These are phyloP conservation scores for Pocillopora verrucosa DNA, from an alignment of 64 coral and sea anemone species.

Conservation along the genomic window DNA sequence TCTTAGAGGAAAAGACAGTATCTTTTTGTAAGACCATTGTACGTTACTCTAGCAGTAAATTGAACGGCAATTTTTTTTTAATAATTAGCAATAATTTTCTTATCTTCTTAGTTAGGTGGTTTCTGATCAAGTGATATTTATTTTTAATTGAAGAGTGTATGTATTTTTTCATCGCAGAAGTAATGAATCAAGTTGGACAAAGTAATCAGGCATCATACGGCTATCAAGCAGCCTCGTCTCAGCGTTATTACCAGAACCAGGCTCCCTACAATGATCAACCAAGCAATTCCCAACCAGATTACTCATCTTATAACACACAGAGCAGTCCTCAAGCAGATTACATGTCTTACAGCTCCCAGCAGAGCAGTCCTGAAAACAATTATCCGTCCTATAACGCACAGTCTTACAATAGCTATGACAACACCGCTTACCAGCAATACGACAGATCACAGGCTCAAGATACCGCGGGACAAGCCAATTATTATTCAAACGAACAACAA, in stretches of 20 bases:
- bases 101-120: no score
- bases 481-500: slow-evolving; percentile 14
- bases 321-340: not conserved
- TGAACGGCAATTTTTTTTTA: no score
- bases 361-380: not conserved
- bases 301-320: slow-evolving; percentile 10
- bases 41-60: no score
- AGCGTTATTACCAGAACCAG: not conserved
- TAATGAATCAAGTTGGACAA: not conserved
- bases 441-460: slow-evolving; percentile 1
- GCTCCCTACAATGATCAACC: slow-evolving; percentile 1
- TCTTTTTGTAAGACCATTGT: no score
- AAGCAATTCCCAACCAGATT: not conserved
- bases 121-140: no score
- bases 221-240: slow-evolving; percentile 7
- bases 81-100: no score
- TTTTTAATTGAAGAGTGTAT: no score
- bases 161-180: no score
- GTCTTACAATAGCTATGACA: not conserved
- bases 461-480: not conserved
- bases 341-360: not conserved
- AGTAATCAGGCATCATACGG: slow-evolving; percentile 18
- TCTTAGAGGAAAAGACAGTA: no score
- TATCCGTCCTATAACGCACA: not conserved
- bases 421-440: slow-evolving; percentile 2